phyloP scores from a whole-genome alignment of 2,888 invertebrate genomes.

The Pharmacophagus antenor region DNA sequence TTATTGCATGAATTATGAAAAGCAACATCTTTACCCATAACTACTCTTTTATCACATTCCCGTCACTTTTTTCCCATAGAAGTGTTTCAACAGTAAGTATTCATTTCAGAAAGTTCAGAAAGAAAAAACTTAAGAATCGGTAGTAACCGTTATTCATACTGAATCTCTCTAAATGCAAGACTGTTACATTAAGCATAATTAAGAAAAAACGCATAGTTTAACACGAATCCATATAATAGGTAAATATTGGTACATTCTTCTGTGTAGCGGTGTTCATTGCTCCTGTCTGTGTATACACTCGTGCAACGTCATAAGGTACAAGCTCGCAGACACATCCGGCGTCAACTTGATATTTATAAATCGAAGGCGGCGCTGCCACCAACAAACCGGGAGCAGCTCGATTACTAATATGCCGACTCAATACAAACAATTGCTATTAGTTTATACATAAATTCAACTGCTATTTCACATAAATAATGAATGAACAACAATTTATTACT shows the following conservation, averaged over 20 bases:
- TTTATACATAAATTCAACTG: background rate
- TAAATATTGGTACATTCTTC: background rate
- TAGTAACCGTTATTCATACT: background rate
- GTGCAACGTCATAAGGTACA: slow-evolving; percentile 34
- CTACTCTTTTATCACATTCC: too few species aligned
- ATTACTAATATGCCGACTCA: slow-evolving; percentile 10
- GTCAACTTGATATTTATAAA: slow-evolving; percentile 73
- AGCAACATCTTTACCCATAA: too few species aligned
- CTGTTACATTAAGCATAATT: too few species aligned
- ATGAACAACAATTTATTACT: too few species aligned
- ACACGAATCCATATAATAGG: background rate
- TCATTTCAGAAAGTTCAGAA: too few species aligned
- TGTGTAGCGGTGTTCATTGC: background rate
- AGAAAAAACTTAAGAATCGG: too few species aligned
- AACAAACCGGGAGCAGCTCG: slow-evolving; percentile 53
- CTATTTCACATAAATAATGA: too few species aligned
- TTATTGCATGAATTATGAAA: too few species aligned
- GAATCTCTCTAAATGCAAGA: background rate
- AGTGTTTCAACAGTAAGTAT: too few species aligned
- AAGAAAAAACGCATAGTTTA: background rate
- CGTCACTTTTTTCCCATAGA: too few species aligned
- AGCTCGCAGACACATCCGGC: slow-evolving; percentile 63
- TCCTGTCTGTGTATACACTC: slow-evolving; percentile 8
- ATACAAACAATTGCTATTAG: slow-evolving; percentile 5
- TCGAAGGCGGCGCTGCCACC: slow-evolving; percentile 63